Evolutionary conservation across 2,888 invertebrate genomes (phyloP).

Genomic region (Nomada ruficornis): DNA sequence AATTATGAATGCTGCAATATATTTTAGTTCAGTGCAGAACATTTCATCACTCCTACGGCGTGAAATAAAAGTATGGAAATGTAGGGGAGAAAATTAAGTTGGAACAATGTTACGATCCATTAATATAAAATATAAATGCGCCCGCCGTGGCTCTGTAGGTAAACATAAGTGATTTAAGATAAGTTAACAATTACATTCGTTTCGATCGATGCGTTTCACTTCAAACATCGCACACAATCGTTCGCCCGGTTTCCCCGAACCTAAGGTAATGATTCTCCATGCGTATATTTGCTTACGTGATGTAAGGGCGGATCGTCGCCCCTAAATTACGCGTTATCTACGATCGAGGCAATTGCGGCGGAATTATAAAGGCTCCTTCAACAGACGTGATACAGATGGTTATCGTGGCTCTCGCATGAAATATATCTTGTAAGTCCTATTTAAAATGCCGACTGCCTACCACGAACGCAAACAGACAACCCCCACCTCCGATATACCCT

Average conservation of each 20-base stretch:
- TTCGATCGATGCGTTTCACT: neutral
- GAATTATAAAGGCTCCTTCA: constrained; percentile 17
- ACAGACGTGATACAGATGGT: constrained; percentile 14
- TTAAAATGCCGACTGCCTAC: neutral
- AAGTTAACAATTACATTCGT: neutral
- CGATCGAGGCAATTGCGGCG: neutral
- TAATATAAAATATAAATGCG: no score
- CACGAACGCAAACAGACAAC: constrained; percentile 15
- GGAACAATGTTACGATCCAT: no score
- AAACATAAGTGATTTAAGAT: neutral
- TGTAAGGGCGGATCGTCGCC: neutral
- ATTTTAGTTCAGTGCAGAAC: neutral
- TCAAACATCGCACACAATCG: neutral
- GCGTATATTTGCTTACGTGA: neutral
- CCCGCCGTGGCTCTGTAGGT: no score
- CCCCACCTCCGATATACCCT: constrained; percentile 15
- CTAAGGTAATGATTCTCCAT: neutral
- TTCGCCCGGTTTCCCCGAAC: no score
- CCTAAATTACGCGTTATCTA: constrained; percentile 20
- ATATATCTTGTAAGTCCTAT: constrained; percentile 28
- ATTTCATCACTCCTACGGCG: no score
- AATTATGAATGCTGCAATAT: no score
- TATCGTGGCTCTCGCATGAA: neutral
- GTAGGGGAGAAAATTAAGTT: no score
- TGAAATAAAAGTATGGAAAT: no score